phyloP scores from a whole-genome alignment of 2,113 vertebrate species.

The Stictonetta naevosa region DNA sequence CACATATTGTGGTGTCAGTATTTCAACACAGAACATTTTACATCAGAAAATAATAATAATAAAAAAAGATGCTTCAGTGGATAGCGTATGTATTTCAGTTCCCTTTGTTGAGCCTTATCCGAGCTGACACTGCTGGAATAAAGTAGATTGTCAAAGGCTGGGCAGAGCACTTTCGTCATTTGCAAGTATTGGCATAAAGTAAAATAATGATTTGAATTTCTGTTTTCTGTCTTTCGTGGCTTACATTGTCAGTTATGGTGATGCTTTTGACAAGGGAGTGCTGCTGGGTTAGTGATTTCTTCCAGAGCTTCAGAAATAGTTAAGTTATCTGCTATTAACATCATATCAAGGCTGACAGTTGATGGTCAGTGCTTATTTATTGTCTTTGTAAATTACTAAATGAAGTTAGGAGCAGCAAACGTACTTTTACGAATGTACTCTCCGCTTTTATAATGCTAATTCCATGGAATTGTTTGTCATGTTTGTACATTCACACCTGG shows the following conservation, averaged over 20 bases:
- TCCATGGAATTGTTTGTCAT: neutral
- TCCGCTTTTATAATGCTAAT: neutral
- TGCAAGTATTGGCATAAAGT: constrained; percentile 62
- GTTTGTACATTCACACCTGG: neutral
- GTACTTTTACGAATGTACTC: neutral
- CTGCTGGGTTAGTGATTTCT: constrained; percentile 69
- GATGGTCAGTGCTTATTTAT: constrained; percentile 30
- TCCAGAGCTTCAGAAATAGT: constrained; percentile 68
- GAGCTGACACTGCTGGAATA: constrained; percentile 33
- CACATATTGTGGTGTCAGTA: neutral
- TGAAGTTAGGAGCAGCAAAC: neutral
- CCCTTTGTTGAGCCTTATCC: constrained; percentile 37
- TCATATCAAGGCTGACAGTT: constrained; percentile 65
- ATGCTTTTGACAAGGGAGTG: constrained; percentile 76
- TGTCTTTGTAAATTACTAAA: constrained; percentile 46
- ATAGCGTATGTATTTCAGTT: neutral
- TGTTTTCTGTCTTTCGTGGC: constrained; percentile 73
- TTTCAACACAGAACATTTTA: neutral
- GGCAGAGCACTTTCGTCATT: constrained; percentile 28
- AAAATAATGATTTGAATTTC: constrained; percentile 66
- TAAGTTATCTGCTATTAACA: constrained; percentile 52
- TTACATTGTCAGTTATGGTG: constrained; percentile 45
- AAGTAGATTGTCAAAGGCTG: constrained; percentile 54
- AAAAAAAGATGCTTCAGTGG: neutral
- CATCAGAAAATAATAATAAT: neutral